Conservation (phyloP, 1,140 invertebrate genomes). For the Littorina saxatilis region DNA sequence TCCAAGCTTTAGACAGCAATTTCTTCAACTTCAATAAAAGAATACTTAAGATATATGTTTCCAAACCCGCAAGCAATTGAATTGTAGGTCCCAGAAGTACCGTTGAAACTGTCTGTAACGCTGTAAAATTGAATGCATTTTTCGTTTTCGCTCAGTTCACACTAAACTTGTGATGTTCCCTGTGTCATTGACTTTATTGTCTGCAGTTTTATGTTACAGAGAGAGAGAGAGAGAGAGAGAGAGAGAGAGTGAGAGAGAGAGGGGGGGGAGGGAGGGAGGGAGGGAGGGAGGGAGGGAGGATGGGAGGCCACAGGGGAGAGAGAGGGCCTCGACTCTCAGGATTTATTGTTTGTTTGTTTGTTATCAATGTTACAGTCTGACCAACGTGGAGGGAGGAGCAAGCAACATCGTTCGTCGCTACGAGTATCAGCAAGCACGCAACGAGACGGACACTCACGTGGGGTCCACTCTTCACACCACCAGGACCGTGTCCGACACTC, state of each 20-base stretch:
- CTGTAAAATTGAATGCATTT: background rate
- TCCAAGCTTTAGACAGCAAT: background rate
- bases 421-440: slow-evolving; percentile 16
- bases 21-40: too few relatives aligned
- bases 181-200: background rate
- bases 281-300: background rate
- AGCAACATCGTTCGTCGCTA: slow-evolving; percentile 21
- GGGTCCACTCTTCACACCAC: background rate
- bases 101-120: background rate
- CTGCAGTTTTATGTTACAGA: too few relatives aligned
- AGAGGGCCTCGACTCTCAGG: background rate
- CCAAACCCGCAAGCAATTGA: background rate
- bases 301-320: background rate
- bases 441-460: background rate
- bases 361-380: background rate
- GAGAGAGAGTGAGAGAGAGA: background rate
- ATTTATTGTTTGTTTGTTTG: background rate
- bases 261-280: too few relatives aligned
- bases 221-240: background rate
- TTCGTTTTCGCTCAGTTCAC: background rate
- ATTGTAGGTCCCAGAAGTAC: background rate
- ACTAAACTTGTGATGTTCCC: background rate
- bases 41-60: background rate
- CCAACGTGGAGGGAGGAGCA: slow-evolving; percentile 1
- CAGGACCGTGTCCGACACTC: background rate